These are phyloP conservation scores for Scaptomyza montana DNA, from an alignment of 1,140 invertebrate species.

Conservation along the genomic window DNA sequence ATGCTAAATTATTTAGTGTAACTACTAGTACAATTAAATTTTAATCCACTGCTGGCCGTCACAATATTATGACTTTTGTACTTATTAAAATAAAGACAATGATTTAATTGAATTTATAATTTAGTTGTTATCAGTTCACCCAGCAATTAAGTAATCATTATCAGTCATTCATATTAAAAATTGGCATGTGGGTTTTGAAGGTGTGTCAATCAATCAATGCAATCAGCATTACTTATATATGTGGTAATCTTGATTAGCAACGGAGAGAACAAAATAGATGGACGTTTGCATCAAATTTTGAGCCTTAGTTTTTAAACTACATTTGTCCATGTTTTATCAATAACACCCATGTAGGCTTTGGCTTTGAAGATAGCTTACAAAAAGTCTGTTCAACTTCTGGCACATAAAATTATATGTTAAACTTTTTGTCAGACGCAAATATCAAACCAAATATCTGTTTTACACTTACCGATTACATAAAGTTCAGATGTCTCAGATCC, in stretches of 20 bases:
- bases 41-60: slow-evolving; percentile 25
- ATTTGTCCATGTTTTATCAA: too few species aligned
- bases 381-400: slow-evolving; percentile 2
- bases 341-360: too few species aligned
- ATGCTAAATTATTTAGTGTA: slow-evolving; percentile 47
- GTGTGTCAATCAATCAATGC: background rate
- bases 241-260: background rate
- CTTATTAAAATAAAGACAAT: slow-evolving; percentile 23
- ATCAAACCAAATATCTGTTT: background rate
- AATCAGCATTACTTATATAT: background rate
- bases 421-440: background rate
- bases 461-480: background rate
- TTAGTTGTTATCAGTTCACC: slow-evolving; percentile 7
- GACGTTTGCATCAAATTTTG: too few species aligned
- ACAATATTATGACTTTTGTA: slow-evolving; percentile 22
- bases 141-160: slow-evolving; percentile 15
- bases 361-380: background rate
- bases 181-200: background rate
- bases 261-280: too few species aligned
- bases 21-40: slow-evolving; percentile 48
- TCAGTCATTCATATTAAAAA: slow-evolving; percentile 5
- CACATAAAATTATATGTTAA: slow-evolving; percentile 33
- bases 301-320: too few species aligned
- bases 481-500: background rate
- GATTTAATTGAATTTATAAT: slow-evolving; percentile 12